Conservation (phyloP, 1,140 invertebrate species). For the Scaptomyza montana region DNA sequence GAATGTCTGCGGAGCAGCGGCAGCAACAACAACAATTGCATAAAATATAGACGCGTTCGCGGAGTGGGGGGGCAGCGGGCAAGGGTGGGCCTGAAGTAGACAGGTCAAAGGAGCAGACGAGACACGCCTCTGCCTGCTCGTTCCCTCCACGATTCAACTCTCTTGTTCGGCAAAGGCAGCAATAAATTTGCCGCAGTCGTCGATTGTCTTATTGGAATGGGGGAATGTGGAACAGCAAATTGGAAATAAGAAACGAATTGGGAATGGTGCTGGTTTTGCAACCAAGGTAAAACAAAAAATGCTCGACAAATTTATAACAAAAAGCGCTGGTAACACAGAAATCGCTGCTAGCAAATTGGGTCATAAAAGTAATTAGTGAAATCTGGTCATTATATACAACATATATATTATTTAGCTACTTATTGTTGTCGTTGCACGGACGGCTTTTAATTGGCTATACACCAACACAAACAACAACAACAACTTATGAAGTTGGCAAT, state of each 20-base stretch:
- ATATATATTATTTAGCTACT: constrained; percentile 3
- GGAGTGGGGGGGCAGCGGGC: background rate
- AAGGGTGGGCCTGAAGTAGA: constrained; percentile 43
- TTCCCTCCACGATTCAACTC: background rate
- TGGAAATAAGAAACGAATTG: constrained; percentile 20
- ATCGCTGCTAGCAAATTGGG: constrained; percentile 71
- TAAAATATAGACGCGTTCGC: background rate
- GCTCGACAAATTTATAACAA: constrained; percentile 62
- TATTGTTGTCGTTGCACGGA: constrained; percentile 17
- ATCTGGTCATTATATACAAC: constrained; percentile 53
- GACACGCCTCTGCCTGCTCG: constrained; percentile 11
- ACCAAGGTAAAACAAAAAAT: constrained; percentile 47
- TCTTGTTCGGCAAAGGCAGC: constrained; percentile 34
- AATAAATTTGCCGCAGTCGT: constrained; percentile 71
- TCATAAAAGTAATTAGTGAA: constrained; percentile 80
- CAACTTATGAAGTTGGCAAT: constrained; percentile 17
- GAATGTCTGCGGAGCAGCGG: constrained; percentile 52
- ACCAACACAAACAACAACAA: background rate
- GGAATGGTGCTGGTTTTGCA: constrained; percentile 12
- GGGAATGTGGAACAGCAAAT: constrained; percentile 30
- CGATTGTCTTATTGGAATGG: constrained; percentile 63
- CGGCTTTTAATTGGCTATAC: constrained; percentile 37
- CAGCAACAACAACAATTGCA: constrained; percentile 34
- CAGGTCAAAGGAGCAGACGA: constrained; percentile 74
- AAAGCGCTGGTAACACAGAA: constrained; percentile 44